Percentiles rank a stretch among this genome's conserved stretches.
Conservation (phyloP, 30 jellyfish, hydroid and myxozoan genomes). For the Hydractinia symbiolongicarpus region DNA sequence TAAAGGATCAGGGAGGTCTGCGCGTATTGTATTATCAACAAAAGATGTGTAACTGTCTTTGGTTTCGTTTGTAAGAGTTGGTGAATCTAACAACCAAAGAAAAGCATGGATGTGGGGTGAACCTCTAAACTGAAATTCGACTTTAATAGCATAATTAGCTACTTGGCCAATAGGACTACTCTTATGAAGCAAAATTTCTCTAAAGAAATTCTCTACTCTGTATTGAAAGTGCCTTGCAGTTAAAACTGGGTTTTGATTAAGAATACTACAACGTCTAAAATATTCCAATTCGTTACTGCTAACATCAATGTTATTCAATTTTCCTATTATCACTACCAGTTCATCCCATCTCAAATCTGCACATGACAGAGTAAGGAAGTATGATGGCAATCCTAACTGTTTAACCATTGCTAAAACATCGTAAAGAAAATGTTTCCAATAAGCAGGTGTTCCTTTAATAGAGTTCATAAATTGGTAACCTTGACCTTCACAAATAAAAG, state of each 20-base stretch:
- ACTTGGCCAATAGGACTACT: slow-evolving; percentile 16
- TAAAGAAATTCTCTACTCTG: slow-evolving; percentile 31
- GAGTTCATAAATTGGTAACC: slow-evolving; percentile 24
- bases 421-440: slow-evolving; percentile 28
- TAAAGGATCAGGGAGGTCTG: slow-evolving; percentile 9
- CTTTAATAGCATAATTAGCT: no score
- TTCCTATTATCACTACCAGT: slow-evolving; percentile 11
- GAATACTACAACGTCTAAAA: slow-evolving; percentile 19
- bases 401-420: slow-evolving; percentile 47
- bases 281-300: slow-evolving; percentile 4
- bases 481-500: slow-evolving; percentile 15
- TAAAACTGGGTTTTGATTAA: slow-evolving; percentile 31
- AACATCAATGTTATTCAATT: slow-evolving; percentile 9
- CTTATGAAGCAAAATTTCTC: slow-evolving; percentile 12
- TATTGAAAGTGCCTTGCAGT: slow-evolving; percentile 46
- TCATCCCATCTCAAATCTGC: slow-evolving; percentile 48
- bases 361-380: slow-evolving; percentile 32
- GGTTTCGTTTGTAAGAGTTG: not conserved
- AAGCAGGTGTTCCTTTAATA: slow-evolving; percentile 42
- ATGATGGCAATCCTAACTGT: slow-evolving; percentile 40
- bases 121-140: not conserved
- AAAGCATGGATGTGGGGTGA: not conserved
- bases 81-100: not conserved
- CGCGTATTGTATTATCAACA: not conserved
- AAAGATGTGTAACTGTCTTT: not conserved